phyloP scores from a whole-genome alignment of 2,797 vertebrate species.

The Pangasius larnaudii region DNA sequence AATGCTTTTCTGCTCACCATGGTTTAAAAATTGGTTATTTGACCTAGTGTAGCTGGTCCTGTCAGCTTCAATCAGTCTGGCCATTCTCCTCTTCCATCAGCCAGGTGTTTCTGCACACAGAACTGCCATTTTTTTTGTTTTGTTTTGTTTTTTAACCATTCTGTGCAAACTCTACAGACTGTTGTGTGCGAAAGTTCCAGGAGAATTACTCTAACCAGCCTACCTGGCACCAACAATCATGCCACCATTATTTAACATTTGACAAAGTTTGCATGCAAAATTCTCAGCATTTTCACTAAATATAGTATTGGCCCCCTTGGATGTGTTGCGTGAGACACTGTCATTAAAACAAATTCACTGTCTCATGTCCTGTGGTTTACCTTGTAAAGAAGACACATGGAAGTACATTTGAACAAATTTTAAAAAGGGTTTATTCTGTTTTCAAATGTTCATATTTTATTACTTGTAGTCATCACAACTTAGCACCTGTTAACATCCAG shows the following conservation, averaged over 20 bases:
- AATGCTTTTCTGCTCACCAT: neutral
- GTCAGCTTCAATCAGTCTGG: neutral
- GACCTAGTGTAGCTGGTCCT: neutral
- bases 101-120: neutral
- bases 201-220: neutral
- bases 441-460: neutral
- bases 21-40: neutral
- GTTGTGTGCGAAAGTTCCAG: too few relatives aligned
- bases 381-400: too few relatives aligned
- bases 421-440: neutral
- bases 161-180: too few relatives aligned
- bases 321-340: neutral
- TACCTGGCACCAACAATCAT: neutral
- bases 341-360: too few relatives aligned
- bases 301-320: neutral
- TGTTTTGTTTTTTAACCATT: too few relatives aligned
- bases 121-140: too few relatives aligned
- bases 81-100: neutral
- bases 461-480: neutral
- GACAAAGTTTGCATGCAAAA: too few relatives aligned
- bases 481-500: neutral
- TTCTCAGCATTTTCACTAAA: neutral
- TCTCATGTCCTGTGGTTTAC: too few relatives aligned
- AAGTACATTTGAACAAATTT: neutral
- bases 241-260: neutral